Evolutionary conservation across 2,113 vertebrate genomes (phyloP), one percentile per base, ranked within the genome.

Genomic region (Azemiops feae): DNA sequence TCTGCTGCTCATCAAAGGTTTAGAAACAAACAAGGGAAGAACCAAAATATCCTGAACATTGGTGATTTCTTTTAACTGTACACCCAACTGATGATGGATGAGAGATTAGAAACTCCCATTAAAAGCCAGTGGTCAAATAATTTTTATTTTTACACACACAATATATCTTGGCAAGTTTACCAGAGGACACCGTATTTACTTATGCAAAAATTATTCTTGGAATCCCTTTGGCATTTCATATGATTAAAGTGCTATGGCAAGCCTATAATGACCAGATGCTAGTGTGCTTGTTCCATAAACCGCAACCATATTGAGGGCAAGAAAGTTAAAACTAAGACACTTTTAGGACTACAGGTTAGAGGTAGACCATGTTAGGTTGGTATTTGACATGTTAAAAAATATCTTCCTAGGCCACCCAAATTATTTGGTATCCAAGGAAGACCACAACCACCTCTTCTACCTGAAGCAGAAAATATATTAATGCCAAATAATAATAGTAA

Each of bases 21-120:
- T 94, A 92, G 90, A 93, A 92, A 94, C 89, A 64, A 20, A 87
- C 89, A 30, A 57, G 2, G 58, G 89, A n/a, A 14, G 5, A 90
- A 4, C 39, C 0, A 43, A 86, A 39, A 94, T 30, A 92, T 52
- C 34, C 18, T 60, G 74, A 93, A 55, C 53, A 88, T 20, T 53
- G 34, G 74, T 81, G 69, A 8, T 64, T 34, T 30, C 6, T 60
- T 34, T 25, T 52, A 3, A 43, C 8, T 54, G 34, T 53, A 92
- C 5, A 91, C 86, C 88, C 52, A 88, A 93, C 3, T 43, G 34
- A 22, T 43, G 74, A 43, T 43, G 34, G 34, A 22, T 0, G 30
- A 86, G 92, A 86, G 30, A 90, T 92, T 86, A 94, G 3, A 87
- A 88, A 89, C 53, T 27, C 74, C 88, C 87, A 55, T n/a, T 89